Base-by-base conservation (phyloP, 2,888 invertebrate genomes). In the Sinhomidia bicolor region DNA sequence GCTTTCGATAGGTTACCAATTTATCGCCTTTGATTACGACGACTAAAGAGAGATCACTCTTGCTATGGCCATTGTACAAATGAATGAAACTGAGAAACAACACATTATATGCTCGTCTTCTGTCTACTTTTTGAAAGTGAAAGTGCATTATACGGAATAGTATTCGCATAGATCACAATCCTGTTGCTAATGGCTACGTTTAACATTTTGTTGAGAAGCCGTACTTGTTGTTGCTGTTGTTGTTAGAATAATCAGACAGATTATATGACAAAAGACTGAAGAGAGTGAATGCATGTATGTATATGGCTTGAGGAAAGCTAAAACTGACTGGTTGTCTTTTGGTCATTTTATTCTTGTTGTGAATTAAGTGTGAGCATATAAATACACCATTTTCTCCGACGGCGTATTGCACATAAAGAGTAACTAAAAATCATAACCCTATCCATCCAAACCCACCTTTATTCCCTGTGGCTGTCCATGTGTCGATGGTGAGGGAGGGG, bases 401-500 rank as follows among this genome's bases (percentile, higher is more conserved):
- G 26, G 20, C 6, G n/a, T n/a, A 62, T 5, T 7, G 26, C 26
- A 41, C 41, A 29, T 7, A 12, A 68, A 17, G 29, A n/a, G 17
- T 68, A 32, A 14, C 7, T 10, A 41, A 71, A 32, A 44, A 0
- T 20, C 3, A 44, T 71, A 44, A 71, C 71, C 44, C 44, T 14
- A 23, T 44, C 12, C 14, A 29, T 14, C 62, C 14, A 36, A 36
- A 44, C 23, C 44, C 14, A 23, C 44, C 41, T 44, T 71, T 44
- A 71, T 71, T 71, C 44, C 71, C 71, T 71, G 17, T 23, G 71
- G 71, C 44, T 41, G 71, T 71, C 23, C 44, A 23, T 68, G 17
- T 29, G 29, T 29, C 0, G 26, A 9, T 12, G 51, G 29, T 62
- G 29, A 1, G 29, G 32, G 29, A 14, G 29, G 10, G 4, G 23